Conservation (phyloP, 2,797 vertebrate species). For the Smutsia temminckii region DNA sequence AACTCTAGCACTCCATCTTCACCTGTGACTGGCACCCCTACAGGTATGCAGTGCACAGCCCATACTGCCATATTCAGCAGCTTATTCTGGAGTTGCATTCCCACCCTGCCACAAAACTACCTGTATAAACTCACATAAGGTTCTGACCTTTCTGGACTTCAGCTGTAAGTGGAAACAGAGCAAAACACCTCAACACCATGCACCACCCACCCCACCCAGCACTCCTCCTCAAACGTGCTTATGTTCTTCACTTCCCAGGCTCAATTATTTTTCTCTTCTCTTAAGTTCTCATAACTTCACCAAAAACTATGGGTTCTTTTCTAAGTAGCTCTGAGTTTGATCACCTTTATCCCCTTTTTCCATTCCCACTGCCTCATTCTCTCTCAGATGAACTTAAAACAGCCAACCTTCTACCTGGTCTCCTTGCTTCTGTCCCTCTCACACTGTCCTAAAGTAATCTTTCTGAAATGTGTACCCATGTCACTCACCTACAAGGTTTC, state of each 20-base stretch:
- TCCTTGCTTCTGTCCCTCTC: background rate
- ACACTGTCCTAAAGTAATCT: background rate
- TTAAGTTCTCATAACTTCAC: background rate
- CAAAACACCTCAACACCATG: background rate
- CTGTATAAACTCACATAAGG: background rate
- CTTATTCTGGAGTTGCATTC: fast-evolving
- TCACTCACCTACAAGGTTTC: background rate
- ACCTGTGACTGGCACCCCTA: fast-evolving
- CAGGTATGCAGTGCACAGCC: background rate
- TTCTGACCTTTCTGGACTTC: background rate
- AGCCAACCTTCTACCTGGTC: background rate
- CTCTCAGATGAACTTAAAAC: background rate
- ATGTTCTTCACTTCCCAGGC: background rate
- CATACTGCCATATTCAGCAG: no score
- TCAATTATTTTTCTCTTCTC: background rate
- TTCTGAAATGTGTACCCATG: background rate
- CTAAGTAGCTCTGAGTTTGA: background rate
- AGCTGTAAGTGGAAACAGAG: background rate
- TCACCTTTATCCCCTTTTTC: background rate
- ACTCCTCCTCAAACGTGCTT: no score
- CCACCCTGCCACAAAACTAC: background rate
- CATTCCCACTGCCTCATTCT: background rate
- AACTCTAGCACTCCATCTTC: no score
- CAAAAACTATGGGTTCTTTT: background rate
- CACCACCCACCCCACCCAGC: background rate